Evolutionary conservation across 2,797 vertebrate genomes (phyloP), one percentile per base, ranked within the genome.

Genomic region (Siniperca scherzeri): DNA sequence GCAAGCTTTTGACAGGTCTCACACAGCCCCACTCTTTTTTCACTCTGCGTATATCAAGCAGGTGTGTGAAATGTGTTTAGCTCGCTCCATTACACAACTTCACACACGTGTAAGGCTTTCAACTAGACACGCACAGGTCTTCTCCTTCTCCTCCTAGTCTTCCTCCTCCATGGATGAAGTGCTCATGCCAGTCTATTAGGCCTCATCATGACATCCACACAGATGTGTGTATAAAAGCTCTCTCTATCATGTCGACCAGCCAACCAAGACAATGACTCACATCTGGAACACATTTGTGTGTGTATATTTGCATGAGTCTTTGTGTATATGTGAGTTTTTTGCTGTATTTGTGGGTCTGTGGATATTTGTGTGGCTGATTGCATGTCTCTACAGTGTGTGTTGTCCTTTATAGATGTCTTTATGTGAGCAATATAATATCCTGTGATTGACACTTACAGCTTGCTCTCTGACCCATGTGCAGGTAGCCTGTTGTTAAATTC

Each of bases 201-300:
- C 25, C 67, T 80, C 57, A 38, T 80, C 71, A 25, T 42, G 44
- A 69, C 60, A 50, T 74, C 72, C 75, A 52, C n/a, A 36, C 71
- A 87, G 25, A 77, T 83, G 82, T 87, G 27, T 87, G 44, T 50
- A 22, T 62, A 83, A 79, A n/a, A 7, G n/a, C 50, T 67, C 60
- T 30, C 53, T 75, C 64, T 12, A 4, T 87, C 83, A 33, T 56
- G 78, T 68, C 22, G 7, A 62, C 67, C 56, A 48, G 61, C 65
- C 70, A 56, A 74, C 73, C 33, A 53, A 77, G 84, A 87, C 84
- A 53, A 60, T 40, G 59, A 61, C 5, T 12, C 71, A 89, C 93
- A 92, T 90, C 87, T 94, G 92, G 89, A 89, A 60, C 38, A 62
- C 71, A 74, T 89, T 80, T 87, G 70, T 25, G 50, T 60, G 52